Evolutionary conservation across 2,797 vertebrate species (phyloP).

Genomic region (Neomorphus geoffroyi): DNA sequence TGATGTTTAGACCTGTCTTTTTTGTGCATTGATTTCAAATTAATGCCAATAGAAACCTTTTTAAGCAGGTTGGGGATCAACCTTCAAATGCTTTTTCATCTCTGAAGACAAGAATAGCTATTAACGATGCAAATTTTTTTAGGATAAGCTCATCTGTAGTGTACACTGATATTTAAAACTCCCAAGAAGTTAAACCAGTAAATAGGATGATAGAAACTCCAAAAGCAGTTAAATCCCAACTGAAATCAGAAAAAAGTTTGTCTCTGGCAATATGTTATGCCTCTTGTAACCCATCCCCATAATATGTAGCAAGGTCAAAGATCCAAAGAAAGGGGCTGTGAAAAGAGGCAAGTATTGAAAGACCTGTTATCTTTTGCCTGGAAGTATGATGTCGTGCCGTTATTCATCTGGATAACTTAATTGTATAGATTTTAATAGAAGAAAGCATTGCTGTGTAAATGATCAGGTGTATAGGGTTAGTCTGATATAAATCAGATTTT

Average conservation of each 20-base stretch:
- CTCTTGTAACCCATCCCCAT: neutral
- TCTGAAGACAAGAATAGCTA: neutral
- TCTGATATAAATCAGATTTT: neutral
- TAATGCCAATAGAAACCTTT: neutral
- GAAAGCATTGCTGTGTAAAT: neutral
- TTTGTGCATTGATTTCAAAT: neutral
- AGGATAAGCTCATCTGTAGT: neutral
- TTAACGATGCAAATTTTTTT: neutral
- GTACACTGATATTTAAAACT: neutral
- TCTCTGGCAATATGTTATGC: neutral
- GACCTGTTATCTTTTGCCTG: neutral
- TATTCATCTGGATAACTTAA: neutral
- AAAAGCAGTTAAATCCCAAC: neutral
- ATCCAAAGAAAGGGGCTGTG: neutral
- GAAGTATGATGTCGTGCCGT: neutral
- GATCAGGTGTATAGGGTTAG: neutral
- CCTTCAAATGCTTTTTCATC: neutral
- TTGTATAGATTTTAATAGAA: neutral
- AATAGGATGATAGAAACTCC: neutral
- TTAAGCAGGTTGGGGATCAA: neutral
- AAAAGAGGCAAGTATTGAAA: neutral
- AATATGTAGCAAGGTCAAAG: neutral
- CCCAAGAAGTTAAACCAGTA: neutral
- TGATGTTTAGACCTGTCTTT: accelerated
- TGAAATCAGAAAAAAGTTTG: neutral